Conservation (phyloP, 1,140 invertebrate genomes). For the Hyposmocoma kahamanoa region DNA sequence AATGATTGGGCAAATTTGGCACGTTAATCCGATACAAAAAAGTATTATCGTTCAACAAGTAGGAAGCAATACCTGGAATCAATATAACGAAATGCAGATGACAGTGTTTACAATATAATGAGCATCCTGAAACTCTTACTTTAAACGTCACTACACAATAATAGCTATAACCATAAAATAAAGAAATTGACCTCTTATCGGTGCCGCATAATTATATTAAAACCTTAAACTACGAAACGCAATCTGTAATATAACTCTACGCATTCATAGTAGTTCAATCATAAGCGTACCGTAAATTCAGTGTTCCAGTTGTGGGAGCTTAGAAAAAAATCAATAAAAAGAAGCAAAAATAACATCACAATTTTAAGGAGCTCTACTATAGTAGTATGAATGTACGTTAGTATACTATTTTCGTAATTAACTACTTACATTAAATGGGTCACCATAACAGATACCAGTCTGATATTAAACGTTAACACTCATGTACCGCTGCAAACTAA, state of each 20-base stretch:
- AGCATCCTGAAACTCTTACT: constrained; percentile 62
- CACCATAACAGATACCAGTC: constrained; percentile 8
- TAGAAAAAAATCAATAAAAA: constrained; percentile 24
- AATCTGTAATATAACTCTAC: constrained; percentile 19
- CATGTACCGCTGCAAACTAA: background rate
- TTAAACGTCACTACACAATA: no score
- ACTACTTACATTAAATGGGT: constrained; percentile 20
- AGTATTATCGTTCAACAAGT: background rate
- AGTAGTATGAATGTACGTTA: background rate
- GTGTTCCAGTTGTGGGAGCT: constrained; percentile 35
- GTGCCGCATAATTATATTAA: background rate
- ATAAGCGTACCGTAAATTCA: constrained; percentile 42
- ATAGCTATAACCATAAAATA: constrained; percentile 7
- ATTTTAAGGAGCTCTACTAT: background rate
- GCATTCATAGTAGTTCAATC: constrained; percentile 25
- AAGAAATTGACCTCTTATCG: background rate
- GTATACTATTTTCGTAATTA: constrained; percentile 15
- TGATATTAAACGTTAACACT: background rate
- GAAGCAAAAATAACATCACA: constrained; percentile 3
- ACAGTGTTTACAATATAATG: constrained; percentile 57
- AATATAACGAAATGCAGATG: constrained; percentile 35
- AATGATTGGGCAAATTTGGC: constrained; percentile 11
- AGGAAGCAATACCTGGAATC: background rate
- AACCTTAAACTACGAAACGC: constrained; percentile 24
- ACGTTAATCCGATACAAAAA: constrained; percentile 1